A percentile compares a stretch with the other conserved stretches of the same genome.
phyloP scores from a whole-genome alignment of 1,140 invertebrate species.

The fruit fly (Drosophila melanogaster) region DNA sequence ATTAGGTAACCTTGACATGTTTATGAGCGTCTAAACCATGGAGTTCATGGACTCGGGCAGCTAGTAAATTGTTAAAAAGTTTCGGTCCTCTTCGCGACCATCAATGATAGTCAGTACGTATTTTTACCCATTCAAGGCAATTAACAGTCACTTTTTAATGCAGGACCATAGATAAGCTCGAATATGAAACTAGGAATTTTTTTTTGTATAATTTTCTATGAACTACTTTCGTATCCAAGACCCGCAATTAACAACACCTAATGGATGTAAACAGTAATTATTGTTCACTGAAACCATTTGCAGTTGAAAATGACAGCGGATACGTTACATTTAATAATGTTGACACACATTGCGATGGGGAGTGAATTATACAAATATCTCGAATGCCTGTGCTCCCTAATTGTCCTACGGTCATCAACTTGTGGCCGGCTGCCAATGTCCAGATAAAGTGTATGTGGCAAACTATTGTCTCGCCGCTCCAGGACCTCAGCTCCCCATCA shows the following conservation, averaged over 20 bases:
- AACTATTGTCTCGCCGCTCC: slow-evolving; percentile 22
- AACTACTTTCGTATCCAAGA: neutral
- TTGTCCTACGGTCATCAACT: slow-evolving; percentile 36
- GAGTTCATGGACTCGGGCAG: slow-evolving; percentile 32
- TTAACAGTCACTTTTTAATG: neutral
- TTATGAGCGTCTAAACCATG: slow-evolving; percentile 45
- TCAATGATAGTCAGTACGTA: slow-evolving; percentile 12
- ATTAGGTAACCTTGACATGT: slow-evolving; percentile 30
- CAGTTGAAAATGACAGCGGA: slow-evolving; percentile 28
- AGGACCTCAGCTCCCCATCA: neutral
- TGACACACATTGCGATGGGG: slow-evolving; percentile 25
- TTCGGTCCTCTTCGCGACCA: slow-evolving; percentile 21
- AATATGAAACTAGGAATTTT: neutral
- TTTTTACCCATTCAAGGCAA: neutral
- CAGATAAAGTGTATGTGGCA: slow-evolving; percentile 38
- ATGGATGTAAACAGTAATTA: slow-evolving; percentile 22
- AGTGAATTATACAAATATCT: slow-evolving; percentile 42
- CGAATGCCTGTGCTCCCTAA: slow-evolving; percentile 25
- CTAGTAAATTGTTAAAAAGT: slow-evolving; percentile 48
- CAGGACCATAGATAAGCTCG: too few relatives aligned
- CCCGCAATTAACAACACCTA: slow-evolving; percentile 2
- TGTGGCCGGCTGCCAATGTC: slow-evolving; percentile 41
- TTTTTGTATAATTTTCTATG: neutral
- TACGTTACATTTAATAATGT: slow-evolving; percentile 40
- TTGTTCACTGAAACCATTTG: slow-evolving; percentile 12